Evolutionary conservation across 1,140 invertebrate genomes (phyloP).

Genomic region (Micrasema minimum): DNA sequence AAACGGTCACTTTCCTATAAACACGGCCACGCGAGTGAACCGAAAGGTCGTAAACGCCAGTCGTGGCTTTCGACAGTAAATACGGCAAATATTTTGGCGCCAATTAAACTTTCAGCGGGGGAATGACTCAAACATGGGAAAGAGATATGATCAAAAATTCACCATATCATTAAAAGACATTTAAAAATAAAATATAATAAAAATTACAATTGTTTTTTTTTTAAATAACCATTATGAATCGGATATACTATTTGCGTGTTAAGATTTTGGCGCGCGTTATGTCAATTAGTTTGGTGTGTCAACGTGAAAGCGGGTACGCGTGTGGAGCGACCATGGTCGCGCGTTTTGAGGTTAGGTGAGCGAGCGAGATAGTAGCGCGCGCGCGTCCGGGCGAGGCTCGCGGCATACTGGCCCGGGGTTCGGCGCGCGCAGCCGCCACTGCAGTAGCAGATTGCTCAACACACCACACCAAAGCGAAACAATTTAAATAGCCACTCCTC

Average conservation of each 20-base stretch:
- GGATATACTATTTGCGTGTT: too few relatives aligned
- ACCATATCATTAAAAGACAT: too few relatives aligned
- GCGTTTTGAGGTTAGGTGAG: slow-evolving; percentile 5
- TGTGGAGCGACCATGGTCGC: slow-evolving; percentile 14
- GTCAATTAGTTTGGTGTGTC: too few relatives aligned
- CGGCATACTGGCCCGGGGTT: slow-evolving; percentile 46
- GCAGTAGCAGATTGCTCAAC: too few relatives aligned
- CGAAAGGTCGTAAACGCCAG: slow-evolving; percentile 15
- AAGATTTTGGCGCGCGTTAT: too few relatives aligned
- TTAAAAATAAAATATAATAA: too few relatives aligned
- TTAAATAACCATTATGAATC: too few relatives aligned
- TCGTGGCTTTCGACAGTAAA: slow-evolving; percentile 8
- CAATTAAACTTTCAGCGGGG: slow-evolving; percentile 4
- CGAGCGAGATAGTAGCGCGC: slow-evolving; percentile 17
- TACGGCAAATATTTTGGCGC: slow-evolving; percentile 26
- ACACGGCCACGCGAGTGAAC: background rate
- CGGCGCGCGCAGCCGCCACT: slow-evolving; percentile 47
- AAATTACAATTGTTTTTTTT: too few relatives aligned
- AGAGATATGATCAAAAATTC: too few relatives aligned
- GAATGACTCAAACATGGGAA: too few relatives aligned
- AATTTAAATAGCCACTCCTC: too few relatives aligned
- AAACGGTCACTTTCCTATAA: slow-evolving; percentile 13
- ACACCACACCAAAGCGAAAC: too few relatives aligned
- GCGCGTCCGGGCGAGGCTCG: slow-evolving; percentile 43
- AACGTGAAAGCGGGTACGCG: background rate